Percentiles rank a stretch among this genome's conserved stretches.
Evolutionary conservation across 1,140 invertebrate species (phyloP).

Genomic region (Lepidostoma basale): DNA sequence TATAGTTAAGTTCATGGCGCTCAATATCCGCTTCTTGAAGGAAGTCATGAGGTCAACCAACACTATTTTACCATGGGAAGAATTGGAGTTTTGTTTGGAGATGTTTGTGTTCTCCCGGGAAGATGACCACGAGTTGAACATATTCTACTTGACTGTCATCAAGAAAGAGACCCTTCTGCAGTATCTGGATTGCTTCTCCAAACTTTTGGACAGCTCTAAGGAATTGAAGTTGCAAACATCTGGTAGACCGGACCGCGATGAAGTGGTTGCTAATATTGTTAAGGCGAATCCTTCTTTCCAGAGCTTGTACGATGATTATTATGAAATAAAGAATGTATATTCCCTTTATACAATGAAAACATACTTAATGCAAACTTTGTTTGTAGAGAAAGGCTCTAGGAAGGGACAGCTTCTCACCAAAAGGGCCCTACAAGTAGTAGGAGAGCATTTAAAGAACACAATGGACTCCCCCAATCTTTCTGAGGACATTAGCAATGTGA

Average conservation of each 20-base stretch:
- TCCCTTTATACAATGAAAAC: neutral
- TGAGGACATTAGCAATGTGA: neutral
- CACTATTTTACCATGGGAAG: neutral
- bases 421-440: neutral
- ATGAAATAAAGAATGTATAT: neutral
- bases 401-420: neutral
- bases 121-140: neutral
- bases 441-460: conserved; percentile 14
- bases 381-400: neutral
- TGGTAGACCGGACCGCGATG: neutral
- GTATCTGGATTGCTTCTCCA: neutral
- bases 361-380: neutral
- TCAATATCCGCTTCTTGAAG: conserved; percentile 2
- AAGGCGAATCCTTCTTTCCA: neutral
- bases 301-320: neutral
- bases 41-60: neutral
- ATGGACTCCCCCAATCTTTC: neutral
- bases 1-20: neutral
- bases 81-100: conserved; percentile 1
- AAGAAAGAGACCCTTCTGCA: neutral
- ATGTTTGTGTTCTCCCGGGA: neutral
- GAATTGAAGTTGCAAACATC: neutral
- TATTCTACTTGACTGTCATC: neutral
- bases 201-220: neutral
- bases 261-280: neutral